phyloP scores from a whole-genome alignment of 2,113 vertebrate genomes.

The Typhlomys cinereus region DNA sequence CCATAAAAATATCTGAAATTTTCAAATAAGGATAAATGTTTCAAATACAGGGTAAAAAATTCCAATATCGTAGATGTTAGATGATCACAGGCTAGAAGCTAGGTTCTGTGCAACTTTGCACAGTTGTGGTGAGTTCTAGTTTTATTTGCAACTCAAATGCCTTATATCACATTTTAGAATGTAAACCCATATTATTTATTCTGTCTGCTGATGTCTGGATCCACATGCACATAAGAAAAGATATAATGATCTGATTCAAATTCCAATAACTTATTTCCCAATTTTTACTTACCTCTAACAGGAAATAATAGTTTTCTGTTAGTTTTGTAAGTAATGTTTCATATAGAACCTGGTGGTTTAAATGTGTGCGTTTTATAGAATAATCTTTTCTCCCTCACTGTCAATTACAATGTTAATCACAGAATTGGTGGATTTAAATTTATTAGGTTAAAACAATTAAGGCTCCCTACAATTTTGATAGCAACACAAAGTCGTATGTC shows the following conservation, averaged over 20 bases:
- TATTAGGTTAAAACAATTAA: slow-evolving; percentile 7
- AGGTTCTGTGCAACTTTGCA: slow-evolving; percentile 9
- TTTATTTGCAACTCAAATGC: slow-evolving; percentile 61
- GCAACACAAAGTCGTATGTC: background rate
- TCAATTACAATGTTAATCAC: background rate
- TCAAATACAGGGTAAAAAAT: slow-evolving; percentile 49
- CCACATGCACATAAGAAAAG: slow-evolving; percentile 29
- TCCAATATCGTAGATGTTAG: slow-evolving; percentile 24
- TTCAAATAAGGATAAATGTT: slow-evolving; percentile 41
- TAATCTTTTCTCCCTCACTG: background rate
- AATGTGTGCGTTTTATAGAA: background rate
- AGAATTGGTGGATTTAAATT: background rate
- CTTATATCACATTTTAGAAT: slow-evolving; percentile 36
- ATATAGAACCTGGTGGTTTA: background rate
- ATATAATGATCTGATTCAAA: slow-evolving; percentile 34
- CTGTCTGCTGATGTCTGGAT: slow-evolving; percentile 9
- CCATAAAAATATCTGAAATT: slow-evolving; percentile 28
- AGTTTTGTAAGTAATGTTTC: slow-evolving; percentile 24
- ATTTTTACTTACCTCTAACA: slow-evolving; percentile 31
- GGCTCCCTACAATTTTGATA: background rate
- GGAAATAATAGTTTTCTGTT: slow-evolving; percentile 22
- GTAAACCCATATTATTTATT: slow-evolving; percentile 54
- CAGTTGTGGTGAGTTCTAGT: slow-evolving; percentile 43
- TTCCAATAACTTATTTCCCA: slow-evolving; percentile 35
- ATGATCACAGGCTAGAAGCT: slow-evolving; percentile 17